Evolutionary conservation across 92 coral and sea anemone species (phyloP), one percentile per base, ranked within the genome.

Genomic region (Bergia puertoricense): DNA sequence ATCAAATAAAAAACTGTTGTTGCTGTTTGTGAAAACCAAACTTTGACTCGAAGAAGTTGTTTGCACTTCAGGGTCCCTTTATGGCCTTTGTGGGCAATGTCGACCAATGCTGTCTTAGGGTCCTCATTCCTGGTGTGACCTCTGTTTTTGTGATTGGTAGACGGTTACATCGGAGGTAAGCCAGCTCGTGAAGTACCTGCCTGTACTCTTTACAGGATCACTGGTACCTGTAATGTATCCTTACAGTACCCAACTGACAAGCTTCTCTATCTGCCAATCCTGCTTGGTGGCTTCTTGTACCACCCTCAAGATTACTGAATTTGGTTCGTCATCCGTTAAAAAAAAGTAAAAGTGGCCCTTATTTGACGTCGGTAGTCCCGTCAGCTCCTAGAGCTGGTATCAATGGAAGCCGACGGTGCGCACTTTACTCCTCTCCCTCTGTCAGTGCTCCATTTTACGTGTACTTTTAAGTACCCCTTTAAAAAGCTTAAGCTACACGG

Each of bases 121-220:
- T 79, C 23, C 80, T 59, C 65, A 65, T 41, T 40, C 41, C 37
- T 2, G 85, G 67, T 38, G 67, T 18, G 62, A 79, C 20, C 45
- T 80, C 90, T 18, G 86, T 75, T 22, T 88, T 38, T 79, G n/a
- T 72, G 56, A 78, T 79, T n/a, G 80, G 86, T 36, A 88, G 18
- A 30, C 30, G 30, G 40, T 69, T 44, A 1, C 56, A 68, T 38
- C 80, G 75, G 76, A 71, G 37, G 79, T 79, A 82, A 6, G 86
- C 48, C 13, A 86, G 80, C 50, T 88, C 80, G 13, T 88, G 46
- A 37, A 88, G 66, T 8, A 65, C 86, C 41, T 88, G 86, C 22
- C 80, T 46, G 76, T 88, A 88, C 40, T 80, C 90, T 66, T 10
- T 79, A 11, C 45, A 4, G 30, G 56, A 15, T 67, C 86, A 48